Conservation (phyloP, 2,888 invertebrate species). For the Pilophorus perplexus region DNA sequence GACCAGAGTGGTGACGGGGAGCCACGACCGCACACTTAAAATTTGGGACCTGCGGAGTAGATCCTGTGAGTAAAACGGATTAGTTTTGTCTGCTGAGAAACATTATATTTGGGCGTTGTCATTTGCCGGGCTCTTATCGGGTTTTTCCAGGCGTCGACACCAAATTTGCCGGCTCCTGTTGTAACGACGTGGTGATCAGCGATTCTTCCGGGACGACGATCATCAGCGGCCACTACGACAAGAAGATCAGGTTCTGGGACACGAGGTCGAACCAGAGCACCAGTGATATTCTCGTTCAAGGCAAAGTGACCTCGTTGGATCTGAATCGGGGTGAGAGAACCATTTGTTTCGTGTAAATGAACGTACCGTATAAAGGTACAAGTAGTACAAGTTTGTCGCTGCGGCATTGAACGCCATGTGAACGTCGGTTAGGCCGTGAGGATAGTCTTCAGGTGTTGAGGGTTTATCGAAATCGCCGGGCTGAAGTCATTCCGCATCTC, state of each 20-base stretch:
- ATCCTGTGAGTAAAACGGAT: slow-evolving; percentile 65
- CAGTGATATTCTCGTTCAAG: slow-evolving; percentile 84
- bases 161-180: slow-evolving; percentile 93
- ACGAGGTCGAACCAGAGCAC: slow-evolving; percentile 68
- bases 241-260: slow-evolving; percentile 96
- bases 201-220: slow-evolving; percentile 84
- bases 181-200: slow-evolving; percentile 91
- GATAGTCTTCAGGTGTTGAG: too few species aligned
- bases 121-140: neutral
- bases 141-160: slow-evolving; percentile 73
- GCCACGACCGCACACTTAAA: slow-evolving; percentile 96
- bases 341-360: too few species aligned
- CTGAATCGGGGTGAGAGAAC: slow-evolving; percentile 75
- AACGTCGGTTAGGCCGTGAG: too few species aligned
- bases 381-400: too few species aligned
- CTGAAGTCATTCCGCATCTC: too few species aligned
- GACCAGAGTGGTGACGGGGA: slow-evolving; percentile 92
- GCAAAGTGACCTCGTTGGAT: slow-evolving; percentile 92
- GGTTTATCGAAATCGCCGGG: too few species aligned
- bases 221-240: slow-evolving; percentile 97
- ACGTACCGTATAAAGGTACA: too few species aligned
- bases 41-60: slow-evolving; percentile 95
- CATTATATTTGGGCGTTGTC: neutral
- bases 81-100: neutral
- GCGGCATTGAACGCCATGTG: too few species aligned